Conservation (phyloP, 2,888 invertebrate genomes). For the Alsophila aescularia region DNA sequence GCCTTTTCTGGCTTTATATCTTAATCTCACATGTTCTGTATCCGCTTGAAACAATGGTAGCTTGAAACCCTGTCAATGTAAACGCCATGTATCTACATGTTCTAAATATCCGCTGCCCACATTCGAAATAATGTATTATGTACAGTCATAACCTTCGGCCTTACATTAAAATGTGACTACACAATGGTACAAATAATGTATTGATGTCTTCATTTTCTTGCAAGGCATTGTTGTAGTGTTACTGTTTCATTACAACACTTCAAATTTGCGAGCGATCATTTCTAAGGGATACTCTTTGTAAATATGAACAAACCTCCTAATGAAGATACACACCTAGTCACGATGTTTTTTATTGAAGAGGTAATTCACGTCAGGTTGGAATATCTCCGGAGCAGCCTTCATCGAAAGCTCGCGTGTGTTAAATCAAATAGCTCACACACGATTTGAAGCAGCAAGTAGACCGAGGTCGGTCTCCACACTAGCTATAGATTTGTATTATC, state of each 20-base stretch:
- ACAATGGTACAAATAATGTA: slow-evolving; percentile 34
- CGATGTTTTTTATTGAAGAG: slow-evolving; percentile 21
- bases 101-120: slow-evolving; percentile 27
- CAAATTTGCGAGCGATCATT: slow-evolving; percentile 14
- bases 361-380: slow-evolving; percentile 23
- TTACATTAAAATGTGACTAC: slow-evolving; percentile 20
- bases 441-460: slow-evolving; percentile 58
- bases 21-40: slow-evolving; percentile 7
- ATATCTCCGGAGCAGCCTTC: slow-evolving; percentile 51
- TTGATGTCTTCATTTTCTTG: slow-evolving; percentile 44
- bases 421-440: slow-evolving; percentile 65
- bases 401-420: slow-evolving; percentile 43
- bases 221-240: slow-evolving; percentile 29
- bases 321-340: too few species aligned
- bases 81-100: slow-evolving; percentile 21
- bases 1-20: slow-evolving; percentile 3
- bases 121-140: slow-evolving; percentile 35
- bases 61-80: slow-evolving; percentile 29
- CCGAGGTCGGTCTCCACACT: slow-evolving; percentile 59
- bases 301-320: too few species aligned
- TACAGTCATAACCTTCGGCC: slow-evolving; percentile 23
- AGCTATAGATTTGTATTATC: slow-evolving; percentile 59
- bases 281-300: neutral
- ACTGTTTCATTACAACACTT: slow-evolving; percentile 17
- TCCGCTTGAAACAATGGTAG: slow-evolving; percentile 24